These are phyloP conservation scores for Deroplatys truncata DNA, from an alignment of 2,888 invertebrate species.

Conservation along the genomic window DNA sequence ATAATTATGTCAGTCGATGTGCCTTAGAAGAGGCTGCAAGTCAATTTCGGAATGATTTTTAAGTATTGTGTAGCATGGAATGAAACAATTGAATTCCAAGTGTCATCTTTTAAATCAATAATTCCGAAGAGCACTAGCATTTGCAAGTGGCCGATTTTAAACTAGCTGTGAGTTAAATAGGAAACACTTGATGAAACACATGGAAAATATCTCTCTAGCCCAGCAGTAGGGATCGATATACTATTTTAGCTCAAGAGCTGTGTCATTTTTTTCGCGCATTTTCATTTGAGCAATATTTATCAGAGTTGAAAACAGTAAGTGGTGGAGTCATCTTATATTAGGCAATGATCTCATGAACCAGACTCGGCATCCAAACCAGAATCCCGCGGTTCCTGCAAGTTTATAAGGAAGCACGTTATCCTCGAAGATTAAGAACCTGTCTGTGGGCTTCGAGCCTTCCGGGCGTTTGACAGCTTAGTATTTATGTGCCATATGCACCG, in stretches of 20 bases:
- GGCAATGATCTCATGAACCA: background rate
- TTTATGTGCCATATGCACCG: background rate
- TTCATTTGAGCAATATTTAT: background rate
- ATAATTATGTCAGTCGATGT: background rate
- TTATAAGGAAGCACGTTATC: background rate
- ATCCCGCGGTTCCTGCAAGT: background rate
- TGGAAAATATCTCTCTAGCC: background rate
- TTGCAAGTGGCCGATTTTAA: constrained; percentile 15
- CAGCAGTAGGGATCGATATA: background rate
- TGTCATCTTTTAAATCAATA: constrained; percentile 25
- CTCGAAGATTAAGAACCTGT: background rate
- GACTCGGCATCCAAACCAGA: background rate
- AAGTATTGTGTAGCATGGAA: background rate
- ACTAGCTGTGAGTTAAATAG: background rate
- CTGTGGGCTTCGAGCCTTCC: background rate
- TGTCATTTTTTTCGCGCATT: background rate
- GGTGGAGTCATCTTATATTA: background rate
- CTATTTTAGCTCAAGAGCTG: background rate
- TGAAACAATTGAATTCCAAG: background rate
- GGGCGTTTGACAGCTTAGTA: background rate
- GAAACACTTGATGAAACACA: background rate
- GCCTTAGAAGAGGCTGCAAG: background rate
- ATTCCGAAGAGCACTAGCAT: constrained; percentile 14
- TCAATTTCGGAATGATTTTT: background rate
- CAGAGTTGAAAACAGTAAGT: background rate